phyloP scores from a whole-genome alignment of 1,140 invertebrate species.

The Drosophila neocordata region DNA sequence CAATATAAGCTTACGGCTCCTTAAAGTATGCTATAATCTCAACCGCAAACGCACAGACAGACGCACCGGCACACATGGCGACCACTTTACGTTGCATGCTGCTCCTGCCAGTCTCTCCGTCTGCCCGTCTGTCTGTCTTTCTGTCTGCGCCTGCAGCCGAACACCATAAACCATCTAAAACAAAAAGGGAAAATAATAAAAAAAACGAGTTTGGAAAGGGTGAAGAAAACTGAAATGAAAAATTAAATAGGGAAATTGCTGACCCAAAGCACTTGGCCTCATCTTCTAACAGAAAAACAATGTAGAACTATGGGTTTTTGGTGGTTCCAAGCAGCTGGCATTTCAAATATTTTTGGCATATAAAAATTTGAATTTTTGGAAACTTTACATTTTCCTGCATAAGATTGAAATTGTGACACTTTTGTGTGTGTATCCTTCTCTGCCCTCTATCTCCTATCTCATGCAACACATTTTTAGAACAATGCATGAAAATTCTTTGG shows the following conservation, averaged over 20 bases:
- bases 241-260: conserved; percentile 2
- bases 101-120: conserved; percentile 15
- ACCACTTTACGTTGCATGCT: conserved; percentile 54
- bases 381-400: conserved; percentile 51
- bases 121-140: neutral
- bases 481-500: conserved; percentile 11
- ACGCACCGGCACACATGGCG: conserved; percentile 20
- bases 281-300: neutral
- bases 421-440: neutral
- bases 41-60: conserved; percentile 16
- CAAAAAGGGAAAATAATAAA: neutral
- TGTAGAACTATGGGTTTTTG: neutral
- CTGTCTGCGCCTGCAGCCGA: conserved; percentile 12
- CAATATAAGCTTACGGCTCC: conserved; percentile 71
- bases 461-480: neutral
- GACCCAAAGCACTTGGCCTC: neutral
- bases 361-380: conserved; percentile 47
- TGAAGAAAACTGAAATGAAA: neutral
- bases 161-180: conserved; percentile 44
- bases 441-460: neutral
- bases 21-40: conserved; percentile 75
- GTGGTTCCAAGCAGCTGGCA: conserved; percentile 4
- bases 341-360: conserved; percentile 30
- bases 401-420: conserved; percentile 32
- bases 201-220: neutral